Evolutionary conservation across 2,113 vertebrate species (phyloP).

Genomic region (Machaerirhynchus nigripectus): DNA sequence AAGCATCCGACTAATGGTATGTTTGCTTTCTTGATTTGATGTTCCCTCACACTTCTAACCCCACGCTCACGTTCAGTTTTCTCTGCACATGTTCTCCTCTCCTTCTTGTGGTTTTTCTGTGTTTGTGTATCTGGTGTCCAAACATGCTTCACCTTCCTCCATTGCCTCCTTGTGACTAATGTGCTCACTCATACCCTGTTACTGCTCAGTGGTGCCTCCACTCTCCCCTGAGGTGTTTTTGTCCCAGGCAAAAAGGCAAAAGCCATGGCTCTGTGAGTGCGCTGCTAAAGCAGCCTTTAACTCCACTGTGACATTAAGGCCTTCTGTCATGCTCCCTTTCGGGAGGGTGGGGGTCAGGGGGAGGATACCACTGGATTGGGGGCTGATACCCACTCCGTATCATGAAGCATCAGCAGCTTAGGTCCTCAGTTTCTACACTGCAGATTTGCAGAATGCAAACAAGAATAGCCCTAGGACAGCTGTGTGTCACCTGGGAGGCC

Average conservation of each 20-base stretch:
- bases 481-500: neutral
- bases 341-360: neutral
- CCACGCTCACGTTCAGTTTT: conserved; percentile 51
- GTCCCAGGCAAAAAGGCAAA: neutral
- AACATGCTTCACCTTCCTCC: conserved; percentile 1
- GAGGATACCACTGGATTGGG: neutral
- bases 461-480: neutral
- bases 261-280: neutral
- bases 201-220: neutral
- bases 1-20: conserved; percentile 99
- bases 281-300: neutral
- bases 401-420: neutral
- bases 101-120: conserved; percentile 27
- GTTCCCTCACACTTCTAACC: conserved; percentile 80
- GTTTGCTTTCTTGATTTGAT: conserved; percentile 91
- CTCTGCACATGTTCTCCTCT: conserved; percentile 46
- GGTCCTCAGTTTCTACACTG: neutral
- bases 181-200: neutral
- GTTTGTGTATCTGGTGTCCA: conserved; percentile 23
- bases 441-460: neutral
- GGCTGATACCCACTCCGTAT: neutral
- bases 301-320: neutral
- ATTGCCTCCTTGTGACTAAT: neutral
- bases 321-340: neutral
- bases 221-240: neutral